A percentile compares a stretch with the other conserved stretches of the same genome.
These are phyloP conservation scores for Nezara viridula DNA, from an alignment of 2,888 invertebrate genomes.

Conservation along the genomic window DNA sequence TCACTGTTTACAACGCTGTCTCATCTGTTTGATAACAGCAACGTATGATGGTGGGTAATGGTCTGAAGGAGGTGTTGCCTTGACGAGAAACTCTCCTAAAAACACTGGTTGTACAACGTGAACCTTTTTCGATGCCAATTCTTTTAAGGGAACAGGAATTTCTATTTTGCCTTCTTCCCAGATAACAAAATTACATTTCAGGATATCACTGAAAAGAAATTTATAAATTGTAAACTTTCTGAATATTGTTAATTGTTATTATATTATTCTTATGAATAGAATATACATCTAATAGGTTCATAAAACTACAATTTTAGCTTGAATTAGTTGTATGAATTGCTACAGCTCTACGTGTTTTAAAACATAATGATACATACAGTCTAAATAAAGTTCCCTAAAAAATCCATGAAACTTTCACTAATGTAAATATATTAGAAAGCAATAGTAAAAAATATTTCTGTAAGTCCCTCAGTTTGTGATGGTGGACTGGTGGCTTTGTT, in stretches of 20 bases:
- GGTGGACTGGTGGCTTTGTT: too few species aligned
- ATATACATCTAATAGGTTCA: too few species aligned
- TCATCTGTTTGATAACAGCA: background rate
- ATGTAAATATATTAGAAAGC: too few species aligned
- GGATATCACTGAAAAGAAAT: constrained; percentile 70
- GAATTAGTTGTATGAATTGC: too few species aligned
- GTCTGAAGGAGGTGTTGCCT: constrained; percentile 63
- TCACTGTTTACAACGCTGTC: constrained; percentile 23
- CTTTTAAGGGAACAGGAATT: constrained; percentile 73
- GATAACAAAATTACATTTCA: constrained; percentile 80
- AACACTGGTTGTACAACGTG: constrained; percentile 77
- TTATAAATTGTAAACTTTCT: constrained; percentile 69
- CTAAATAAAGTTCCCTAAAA: too few species aligned
- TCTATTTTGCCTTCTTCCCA: constrained; percentile 74
- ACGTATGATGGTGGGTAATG: constrained; percentile 49
- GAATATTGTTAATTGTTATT: background rate
- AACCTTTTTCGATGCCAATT: constrained; percentile 73
- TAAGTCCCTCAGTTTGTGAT: too few species aligned
- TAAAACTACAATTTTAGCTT: too few species aligned
- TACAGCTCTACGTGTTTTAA: too few species aligned
- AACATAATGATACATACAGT: too few species aligned
- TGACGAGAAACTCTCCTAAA: constrained; percentile 74
- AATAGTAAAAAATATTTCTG: too few species aligned
- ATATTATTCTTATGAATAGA: too few species aligned
- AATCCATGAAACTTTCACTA: too few species aligned